These are phyloP conservation scores for Drosophila anomelani DNA, from an alignment of 2,888 invertebrate genomes.

Conservation along the genomic window DNA sequence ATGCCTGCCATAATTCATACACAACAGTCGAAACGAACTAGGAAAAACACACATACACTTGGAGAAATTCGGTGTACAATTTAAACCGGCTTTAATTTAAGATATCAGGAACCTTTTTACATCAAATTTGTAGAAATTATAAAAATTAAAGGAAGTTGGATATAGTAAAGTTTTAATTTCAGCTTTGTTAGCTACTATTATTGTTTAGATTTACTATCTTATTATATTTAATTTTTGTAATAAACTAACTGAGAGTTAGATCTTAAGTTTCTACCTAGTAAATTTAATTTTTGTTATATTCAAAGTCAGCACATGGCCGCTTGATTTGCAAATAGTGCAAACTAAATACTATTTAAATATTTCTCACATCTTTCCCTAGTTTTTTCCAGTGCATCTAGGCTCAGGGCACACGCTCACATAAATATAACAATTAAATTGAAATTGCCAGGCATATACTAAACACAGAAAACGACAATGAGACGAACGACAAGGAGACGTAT, in stretches of 20 bases:
- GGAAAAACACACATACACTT: constrained; percentile 26
- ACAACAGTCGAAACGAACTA: constrained; percentile 26
- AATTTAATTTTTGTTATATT: no score
- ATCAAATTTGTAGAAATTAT: no score
- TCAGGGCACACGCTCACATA: constrained; percentile 22
- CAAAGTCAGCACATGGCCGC: no score
- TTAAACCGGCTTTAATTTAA: neutral
- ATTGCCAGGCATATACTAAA: constrained; percentile 43
- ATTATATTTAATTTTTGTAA: no score
- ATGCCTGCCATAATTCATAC: constrained; percentile 62
- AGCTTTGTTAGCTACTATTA: no score
- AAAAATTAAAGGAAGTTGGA: no score
- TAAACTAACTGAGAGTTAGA: no score
- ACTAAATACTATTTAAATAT: neutral
- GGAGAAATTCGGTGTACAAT: neutral
- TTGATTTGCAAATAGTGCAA: no score
- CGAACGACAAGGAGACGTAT: constrained; percentile 29
- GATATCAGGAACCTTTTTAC: neutral
- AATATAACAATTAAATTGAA: constrained; percentile 71
- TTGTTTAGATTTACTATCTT: no score
- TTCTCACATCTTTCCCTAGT: no score
- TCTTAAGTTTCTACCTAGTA: no score
- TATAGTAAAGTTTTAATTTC: no score
- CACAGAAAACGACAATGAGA: constrained; percentile 43
- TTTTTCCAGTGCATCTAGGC: constrained; percentile 19